phyloP scores from a whole-genome alignment of 2,113 vertebrate genomes.

The Malurus alboscapulatus region DNA sequence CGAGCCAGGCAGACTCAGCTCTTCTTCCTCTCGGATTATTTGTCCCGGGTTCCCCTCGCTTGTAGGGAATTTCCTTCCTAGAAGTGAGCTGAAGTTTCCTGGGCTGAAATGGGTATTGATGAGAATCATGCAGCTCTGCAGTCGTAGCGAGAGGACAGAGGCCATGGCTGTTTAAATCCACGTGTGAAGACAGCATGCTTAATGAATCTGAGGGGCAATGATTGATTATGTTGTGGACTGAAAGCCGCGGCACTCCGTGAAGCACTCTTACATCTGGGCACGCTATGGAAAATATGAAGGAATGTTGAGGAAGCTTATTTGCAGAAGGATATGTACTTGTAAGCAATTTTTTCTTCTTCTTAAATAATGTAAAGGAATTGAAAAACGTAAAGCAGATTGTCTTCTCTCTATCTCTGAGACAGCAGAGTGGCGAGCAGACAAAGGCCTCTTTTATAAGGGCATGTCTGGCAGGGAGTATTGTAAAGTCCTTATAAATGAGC shows the following conservation, averaged over 20 bases:
- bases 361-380: not conserved
- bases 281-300: constrained; percentile 70
- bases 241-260: constrained; percentile 23
- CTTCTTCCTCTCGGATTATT: not conserved
- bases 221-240: constrained; percentile 47
- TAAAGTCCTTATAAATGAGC: not conserved
- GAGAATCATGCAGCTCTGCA: not conserved
- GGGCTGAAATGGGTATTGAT: not conserved
- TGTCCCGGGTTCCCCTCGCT: not conserved
- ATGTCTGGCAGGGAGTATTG: not conserved
- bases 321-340: constrained; percentile 80
- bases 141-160: not conserved
- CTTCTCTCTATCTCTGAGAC: not conserved
- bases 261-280: constrained; percentile 49
- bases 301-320: constrained; percentile 83
- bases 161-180: constrained; percentile 42
- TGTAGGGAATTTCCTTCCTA: not conserved
- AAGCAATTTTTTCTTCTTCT: constrained; percentile 56
- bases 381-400: not conserved
- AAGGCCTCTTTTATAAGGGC: constrained; percentile 39
- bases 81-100: not conserved
- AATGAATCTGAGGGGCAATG: constrained; percentile 42
- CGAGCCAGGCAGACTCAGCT: not conserved
- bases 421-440: constrained; percentile 28
- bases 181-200: constrained; percentile 57